Base-by-base conservation (phyloP, 35 echinoderm and acorn worm species). In the Amphiura filiformis region DNA sequence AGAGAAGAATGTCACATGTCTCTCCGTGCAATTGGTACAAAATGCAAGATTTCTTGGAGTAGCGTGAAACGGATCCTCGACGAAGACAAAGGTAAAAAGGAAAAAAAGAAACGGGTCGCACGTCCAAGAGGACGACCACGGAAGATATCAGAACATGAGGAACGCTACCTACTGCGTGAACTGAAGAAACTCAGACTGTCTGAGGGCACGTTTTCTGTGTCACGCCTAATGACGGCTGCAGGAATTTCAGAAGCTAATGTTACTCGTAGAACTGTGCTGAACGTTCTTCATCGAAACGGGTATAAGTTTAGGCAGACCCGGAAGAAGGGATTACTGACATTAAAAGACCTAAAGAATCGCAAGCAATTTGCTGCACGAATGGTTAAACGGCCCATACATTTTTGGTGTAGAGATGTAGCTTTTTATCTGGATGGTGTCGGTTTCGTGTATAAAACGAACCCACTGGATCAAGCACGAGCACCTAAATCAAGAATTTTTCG, bases 391-490 rank as follows among this genome's bases (percentile, higher is more conserved):
- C 81, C 82, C 32, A 13, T 13, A 76, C 4, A 64, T 32, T 83
- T 70, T 30, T 70, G 81, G 32, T 57, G 38, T 1, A n/a, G 77
- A 18, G 39, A 84, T 75, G 39, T 78, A 49, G 80, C 81, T 39
- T 90, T 90, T 33, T 90, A 84, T 36, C 42, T 90, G 80, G 56
- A 90, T 76, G 88, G 33, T 34, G 81, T 79, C 18, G 22, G 20
- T 17, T 90, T 90, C 42, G 39, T 20, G 14, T 57, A 75, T 57
- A 90, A 90, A 38, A 83, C 81, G 31, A 90, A 84, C 44, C 88
- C 79, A 38, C 18, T 76, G 36, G 49, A 90, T 84, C 88, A 83
- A 83, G 88, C 57, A n/a, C 7, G 26, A 70, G 28, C 61, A 15
- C 61, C 61, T 15, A n/a, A n/a, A n/a, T 11, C 61, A 15, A 11